Evolutionary conservation across 2,113 vertebrate genomes (phyloP).

Genomic region (Chloebia gouldiae): DNA sequence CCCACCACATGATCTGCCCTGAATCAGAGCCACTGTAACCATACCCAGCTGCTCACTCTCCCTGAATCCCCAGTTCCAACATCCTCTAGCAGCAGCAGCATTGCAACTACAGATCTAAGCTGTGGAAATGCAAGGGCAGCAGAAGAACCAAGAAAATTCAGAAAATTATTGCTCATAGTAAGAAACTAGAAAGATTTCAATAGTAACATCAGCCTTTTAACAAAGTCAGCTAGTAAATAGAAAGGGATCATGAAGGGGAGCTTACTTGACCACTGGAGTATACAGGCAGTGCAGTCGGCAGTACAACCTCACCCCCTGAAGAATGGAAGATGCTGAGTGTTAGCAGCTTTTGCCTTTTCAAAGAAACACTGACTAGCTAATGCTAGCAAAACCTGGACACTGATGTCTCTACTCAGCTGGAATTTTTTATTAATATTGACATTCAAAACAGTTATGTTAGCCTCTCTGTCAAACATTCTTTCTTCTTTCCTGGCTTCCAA

Average conservation of each 20-base stretch:
- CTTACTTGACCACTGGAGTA: conserved; percentile 95
- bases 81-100: not conserved
- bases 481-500: not conserved
- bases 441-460: not conserved
- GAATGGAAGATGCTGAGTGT: conserved; percentile 14
- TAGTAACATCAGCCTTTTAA: not conserved
- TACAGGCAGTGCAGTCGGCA: conserved; percentile 95
- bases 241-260: not conserved
- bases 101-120: not conserved
- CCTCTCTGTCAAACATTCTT: not conserved
- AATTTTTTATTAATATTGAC: not conserved
- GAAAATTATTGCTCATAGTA: not conserved
- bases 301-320: conserved; percentile 94
- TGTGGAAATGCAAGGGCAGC: not conserved
- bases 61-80: not conserved
- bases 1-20: not conserved
- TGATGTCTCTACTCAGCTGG: not conserved
- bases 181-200: not conserved
- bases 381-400: not conserved
- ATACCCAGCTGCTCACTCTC: not conserved
- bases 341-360: not conserved
- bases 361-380: not conserved
- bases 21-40: not conserved
- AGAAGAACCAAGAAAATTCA: not conserved
- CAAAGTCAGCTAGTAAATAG: not conserved